A percentile compares a stretch with the other conserved stretches of the same genome.
These are phyloP conservation scores for Drosophila gaucha DNA, from an alignment of 2,888 invertebrate genomes.

Conservation along the genomic window DNA sequence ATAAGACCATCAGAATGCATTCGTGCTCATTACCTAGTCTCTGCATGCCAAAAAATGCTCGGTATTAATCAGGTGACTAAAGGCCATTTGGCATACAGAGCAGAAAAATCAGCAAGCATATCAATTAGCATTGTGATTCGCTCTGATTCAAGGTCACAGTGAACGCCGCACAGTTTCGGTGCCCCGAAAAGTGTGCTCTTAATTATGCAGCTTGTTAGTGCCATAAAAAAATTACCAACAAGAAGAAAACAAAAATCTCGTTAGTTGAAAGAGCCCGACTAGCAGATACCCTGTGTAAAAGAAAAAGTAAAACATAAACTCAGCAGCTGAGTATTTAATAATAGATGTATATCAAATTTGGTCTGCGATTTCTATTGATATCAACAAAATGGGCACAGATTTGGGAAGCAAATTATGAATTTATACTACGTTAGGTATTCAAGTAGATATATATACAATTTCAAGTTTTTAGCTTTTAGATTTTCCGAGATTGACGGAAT, in stretches of 20 bases:
- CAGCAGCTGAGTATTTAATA: no score
- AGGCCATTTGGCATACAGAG: background rate
- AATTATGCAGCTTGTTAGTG: constrained; percentile 69
- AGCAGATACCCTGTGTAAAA: no score
- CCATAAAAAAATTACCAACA: constrained; percentile 12
- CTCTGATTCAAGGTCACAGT: constrained; percentile 14
- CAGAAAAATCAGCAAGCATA: constrained; percentile 2
- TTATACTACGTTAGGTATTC: no score
- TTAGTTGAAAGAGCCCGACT: background rate
- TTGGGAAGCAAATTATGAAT: no score
- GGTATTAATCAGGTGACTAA: background rate
- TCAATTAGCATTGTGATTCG: constrained; percentile 20
- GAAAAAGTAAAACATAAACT: no score
- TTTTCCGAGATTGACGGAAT: no score
- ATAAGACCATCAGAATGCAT: background rate
- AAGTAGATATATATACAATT: no score
- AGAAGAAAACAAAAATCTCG: background rate
- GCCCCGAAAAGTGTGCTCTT: constrained; percentile 44
- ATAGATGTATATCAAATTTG: no score
- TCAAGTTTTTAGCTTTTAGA: no score
- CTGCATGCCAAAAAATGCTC: background rate
- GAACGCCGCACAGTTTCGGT: constrained; percentile 25
- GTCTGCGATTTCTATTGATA: no score
- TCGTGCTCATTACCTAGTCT: background rate
- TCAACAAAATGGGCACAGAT: no score